Conservation (phyloP, 2,888 invertebrate species). For the Dyspetes luteomarginatus region DNA sequence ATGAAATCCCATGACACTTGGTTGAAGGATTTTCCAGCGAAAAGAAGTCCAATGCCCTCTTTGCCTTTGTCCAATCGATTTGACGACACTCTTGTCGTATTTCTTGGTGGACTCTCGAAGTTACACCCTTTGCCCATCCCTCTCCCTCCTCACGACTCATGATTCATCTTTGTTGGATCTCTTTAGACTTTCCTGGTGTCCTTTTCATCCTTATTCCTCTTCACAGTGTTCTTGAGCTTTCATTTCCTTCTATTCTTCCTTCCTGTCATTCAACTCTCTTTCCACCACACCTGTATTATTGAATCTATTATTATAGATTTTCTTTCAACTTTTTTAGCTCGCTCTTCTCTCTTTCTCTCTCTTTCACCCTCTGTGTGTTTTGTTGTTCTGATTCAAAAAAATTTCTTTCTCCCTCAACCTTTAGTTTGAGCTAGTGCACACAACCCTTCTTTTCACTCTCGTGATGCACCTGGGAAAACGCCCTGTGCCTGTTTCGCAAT, state of each 20-base stretch:
- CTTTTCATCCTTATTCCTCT: not conserved
- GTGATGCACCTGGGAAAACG: constrained; percentile 38
- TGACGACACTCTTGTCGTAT: constrained; percentile 19
- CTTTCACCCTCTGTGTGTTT: not conserved
- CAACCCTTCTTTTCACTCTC: constrained; percentile 36
- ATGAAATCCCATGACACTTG: constrained; percentile 36
- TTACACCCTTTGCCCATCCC: not conserved
- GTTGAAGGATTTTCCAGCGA: constrained; percentile 16
- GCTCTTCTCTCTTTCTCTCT: not conserved
- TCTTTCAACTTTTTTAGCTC: not conserved
- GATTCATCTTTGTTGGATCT: not conserved
- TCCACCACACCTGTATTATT: not conserved
- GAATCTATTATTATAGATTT: not conserved
- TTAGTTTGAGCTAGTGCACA: constrained; percentile 20
- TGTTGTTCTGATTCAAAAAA: constrained; percentile 13
- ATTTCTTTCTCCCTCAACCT: constrained; percentile 16
- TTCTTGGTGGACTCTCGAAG: constrained; percentile 30
- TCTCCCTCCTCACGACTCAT: not conserved
- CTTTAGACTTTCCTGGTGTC: not conserved
- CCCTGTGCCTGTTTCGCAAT: constrained; percentile 74
- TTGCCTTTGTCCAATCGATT: constrained; percentile 52
- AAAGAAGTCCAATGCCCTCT: constrained; percentile 16
- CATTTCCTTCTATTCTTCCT: not conserved
- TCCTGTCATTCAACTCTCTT: not conserved
- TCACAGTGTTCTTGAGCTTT: not conserved